These are phyloP conservation scores for Malacosoma neustria DNA, from an alignment of 2,888 invertebrate genomes.

Conservation along the genomic window DNA sequence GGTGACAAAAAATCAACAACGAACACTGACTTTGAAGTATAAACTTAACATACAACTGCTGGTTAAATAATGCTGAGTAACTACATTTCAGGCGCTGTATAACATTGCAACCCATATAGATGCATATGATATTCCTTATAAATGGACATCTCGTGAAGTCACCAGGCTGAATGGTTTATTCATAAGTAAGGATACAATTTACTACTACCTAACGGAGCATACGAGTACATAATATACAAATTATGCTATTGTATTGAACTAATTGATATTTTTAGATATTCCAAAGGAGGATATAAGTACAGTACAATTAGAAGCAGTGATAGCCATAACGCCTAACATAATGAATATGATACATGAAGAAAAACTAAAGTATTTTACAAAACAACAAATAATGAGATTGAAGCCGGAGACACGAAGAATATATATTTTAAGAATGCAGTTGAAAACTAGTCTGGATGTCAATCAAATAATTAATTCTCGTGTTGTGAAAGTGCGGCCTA, in stretches of 20 bases:
- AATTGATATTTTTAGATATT: slow-evolving; percentile 51
- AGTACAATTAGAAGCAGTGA: slow-evolving; percentile 49
- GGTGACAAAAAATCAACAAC: too few relatives aligned
- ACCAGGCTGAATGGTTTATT: slow-evolving; percentile 38
- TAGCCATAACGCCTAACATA: slow-evolving; percentile 39
- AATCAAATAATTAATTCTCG: slow-evolving; percentile 29
- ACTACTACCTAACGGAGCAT: too few relatives aligned
- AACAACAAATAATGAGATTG: slow-evolving; percentile 55
- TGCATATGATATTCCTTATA: slow-evolving; percentile 53
- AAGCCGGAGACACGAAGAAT: slow-evolving; percentile 41
- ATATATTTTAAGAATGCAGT: slow-evolving; percentile 51
- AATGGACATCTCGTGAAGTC: slow-evolving; percentile 59
- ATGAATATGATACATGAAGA: slow-evolving; percentile 43
- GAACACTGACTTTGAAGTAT: too few relatives aligned
- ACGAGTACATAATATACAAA: too few relatives aligned
- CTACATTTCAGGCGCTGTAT: slow-evolving; percentile 46
- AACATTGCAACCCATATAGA: slow-evolving; percentile 43
- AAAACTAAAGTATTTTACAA: slow-evolving; percentile 50
- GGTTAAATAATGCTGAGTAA: too few relatives aligned
- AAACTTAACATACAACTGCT: too few relatives aligned
- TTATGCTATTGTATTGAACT: too few relatives aligned
- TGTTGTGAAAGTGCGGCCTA: too few relatives aligned
- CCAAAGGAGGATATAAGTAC: slow-evolving; percentile 44
- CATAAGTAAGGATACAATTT: too few relatives aligned
- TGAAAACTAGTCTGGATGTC: slow-evolving; percentile 46